A percentile compares a stretch with the other conserved stretches of the same genome.
phyloP scores from a whole-genome alignment of 1,140 invertebrate species.

The Drosophila sproati region DNA sequence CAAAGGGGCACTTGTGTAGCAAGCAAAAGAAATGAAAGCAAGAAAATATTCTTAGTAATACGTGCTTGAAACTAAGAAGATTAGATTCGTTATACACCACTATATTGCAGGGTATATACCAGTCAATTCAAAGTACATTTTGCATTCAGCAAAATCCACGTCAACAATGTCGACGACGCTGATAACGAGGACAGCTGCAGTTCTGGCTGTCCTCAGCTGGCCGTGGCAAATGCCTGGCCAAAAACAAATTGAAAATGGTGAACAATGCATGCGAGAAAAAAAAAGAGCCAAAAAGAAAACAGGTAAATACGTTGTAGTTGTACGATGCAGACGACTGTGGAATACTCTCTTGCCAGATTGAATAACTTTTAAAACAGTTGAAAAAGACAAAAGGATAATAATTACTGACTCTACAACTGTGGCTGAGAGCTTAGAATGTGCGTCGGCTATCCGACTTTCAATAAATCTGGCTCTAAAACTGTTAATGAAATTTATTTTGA shows the following conservation, averaged over 20 bases:
- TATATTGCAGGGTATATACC: background rate
- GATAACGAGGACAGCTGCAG: slow-evolving; percentile 56
- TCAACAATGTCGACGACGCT: slow-evolving; percentile 10
- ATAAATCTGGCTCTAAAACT: too few species aligned
- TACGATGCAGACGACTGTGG: background rate
- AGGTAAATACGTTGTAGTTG: background rate
- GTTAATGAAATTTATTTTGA: too few species aligned
- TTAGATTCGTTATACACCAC: background rate
- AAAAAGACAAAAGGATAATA: background rate
- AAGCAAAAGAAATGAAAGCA: background rate
- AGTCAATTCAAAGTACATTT: slow-evolving; percentile 7
- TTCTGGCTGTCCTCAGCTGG: slow-evolving; percentile 33
- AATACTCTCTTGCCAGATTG: background rate
- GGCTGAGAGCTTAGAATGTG: too few species aligned
- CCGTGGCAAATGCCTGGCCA: slow-evolving; percentile 32
- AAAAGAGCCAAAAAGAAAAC: slow-evolving; percentile 13
- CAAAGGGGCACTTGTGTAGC: slow-evolving; percentile 2
- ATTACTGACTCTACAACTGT: too few species aligned
- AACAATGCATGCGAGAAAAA: slow-evolving; percentile 50
- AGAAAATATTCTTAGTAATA: background rate
- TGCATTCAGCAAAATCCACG: slow-evolving; percentile 17
- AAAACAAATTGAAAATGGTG: slow-evolving; percentile 72
- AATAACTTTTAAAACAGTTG: background rate
- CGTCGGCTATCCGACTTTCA: too few species aligned
- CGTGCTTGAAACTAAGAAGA: background rate